Conservation (phyloP, 2,797 vertebrate genomes). For the Hapalemur alaotrensis region DNA sequence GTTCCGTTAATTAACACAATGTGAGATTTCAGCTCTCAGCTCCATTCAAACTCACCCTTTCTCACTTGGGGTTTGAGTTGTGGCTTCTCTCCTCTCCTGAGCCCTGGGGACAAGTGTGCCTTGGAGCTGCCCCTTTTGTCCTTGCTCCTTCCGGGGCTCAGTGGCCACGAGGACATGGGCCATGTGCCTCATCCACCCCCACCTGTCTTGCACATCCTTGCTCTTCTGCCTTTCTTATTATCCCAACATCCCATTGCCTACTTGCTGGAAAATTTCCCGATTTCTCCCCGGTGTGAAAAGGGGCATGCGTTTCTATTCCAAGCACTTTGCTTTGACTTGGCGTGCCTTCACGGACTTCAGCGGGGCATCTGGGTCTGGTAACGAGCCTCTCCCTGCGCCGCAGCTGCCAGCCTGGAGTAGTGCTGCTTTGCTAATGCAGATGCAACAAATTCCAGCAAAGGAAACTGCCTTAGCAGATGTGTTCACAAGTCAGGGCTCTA, state of each 20-base stretch:
- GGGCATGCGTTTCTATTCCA: background rate
- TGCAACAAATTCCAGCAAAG: background rate
- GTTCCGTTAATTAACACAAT: constrained; percentile 88
- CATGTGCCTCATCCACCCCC: fast-evolving
- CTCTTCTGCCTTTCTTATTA: background rate
- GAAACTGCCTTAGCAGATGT: too few species aligned
- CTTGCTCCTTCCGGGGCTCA: background rate
- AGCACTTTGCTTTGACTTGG: background rate
- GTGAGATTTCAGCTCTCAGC: constrained; percentile 82
- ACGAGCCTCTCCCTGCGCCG: background rate
- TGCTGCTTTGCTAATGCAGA: background rate
- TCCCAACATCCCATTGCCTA: background rate
- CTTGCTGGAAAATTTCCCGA: background rate
- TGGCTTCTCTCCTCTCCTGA: constrained; percentile 43
- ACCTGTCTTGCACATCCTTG: background rate
- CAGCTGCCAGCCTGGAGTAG: background rate
- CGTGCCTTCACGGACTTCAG: background rate
- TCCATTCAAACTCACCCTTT: constrained; percentile 78
- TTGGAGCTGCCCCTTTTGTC: background rate
- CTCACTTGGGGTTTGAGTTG: constrained; percentile 78
- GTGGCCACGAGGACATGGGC: background rate
- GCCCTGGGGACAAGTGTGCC: background rate
- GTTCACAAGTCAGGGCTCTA: background rate
- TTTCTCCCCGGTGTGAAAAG: background rate
- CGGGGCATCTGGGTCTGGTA: background rate